Evolutionary conservation across 2,888 invertebrate species (phyloP).

Genomic region (Drosophila mettleri): DNA sequence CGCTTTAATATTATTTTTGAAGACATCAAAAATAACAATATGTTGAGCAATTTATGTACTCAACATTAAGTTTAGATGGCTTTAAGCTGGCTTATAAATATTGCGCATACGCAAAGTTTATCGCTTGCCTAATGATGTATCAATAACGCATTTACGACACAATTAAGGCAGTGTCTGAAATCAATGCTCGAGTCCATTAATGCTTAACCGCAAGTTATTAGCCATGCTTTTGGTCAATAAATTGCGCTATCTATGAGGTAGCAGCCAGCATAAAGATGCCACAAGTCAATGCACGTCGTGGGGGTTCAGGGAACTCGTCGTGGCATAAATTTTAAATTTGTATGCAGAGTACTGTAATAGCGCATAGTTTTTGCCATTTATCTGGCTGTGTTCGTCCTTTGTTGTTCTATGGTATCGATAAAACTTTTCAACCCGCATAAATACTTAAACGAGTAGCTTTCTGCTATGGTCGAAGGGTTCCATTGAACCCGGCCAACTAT

Average conservation of each 20-base stretch:
- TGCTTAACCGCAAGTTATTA: slow-evolving; percentile 48
- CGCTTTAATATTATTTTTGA: slow-evolving; percentile 13
- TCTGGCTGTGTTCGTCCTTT: slow-evolving; percentile 33
- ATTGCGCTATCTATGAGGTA: slow-evolving; percentile 49
- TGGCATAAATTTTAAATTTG: slow-evolving; percentile 62
- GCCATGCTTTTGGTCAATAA: slow-evolving; percentile 41
- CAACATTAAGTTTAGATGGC: slow-evolving; percentile 16
- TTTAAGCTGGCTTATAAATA: slow-evolving; percentile 50
- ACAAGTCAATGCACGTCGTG: slow-evolving; percentile 34
- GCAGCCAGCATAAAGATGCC: slow-evolving; percentile 13
- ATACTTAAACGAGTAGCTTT: slow-evolving; percentile 25
- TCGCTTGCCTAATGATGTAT: slow-evolving; percentile 73
- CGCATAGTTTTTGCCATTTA: slow-evolving; percentile 55
- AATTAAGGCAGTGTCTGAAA: slow-evolving; percentile 60
- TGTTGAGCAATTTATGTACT: background rate
- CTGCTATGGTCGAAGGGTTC: slow-evolving; percentile 36
- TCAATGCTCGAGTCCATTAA: slow-evolving; percentile 61
- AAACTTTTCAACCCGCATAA: slow-evolving; percentile 40
- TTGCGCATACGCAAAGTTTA: slow-evolving; percentile 63
- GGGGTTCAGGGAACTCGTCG: slow-evolving; percentile 58
- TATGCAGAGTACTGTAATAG: slow-evolving; percentile 40
- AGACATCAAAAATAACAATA: background rate
- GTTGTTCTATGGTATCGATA: slow-evolving; percentile 30
- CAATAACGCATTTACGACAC: slow-evolving; percentile 72
- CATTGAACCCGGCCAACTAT: slow-evolving; percentile 53